A percentile compares a stretch with the other conserved stretches of the same genome.
These are phyloP conservation scores for Cephalopholis sonnerati DNA, from an alignment of 2,113 vertebrate genomes.

Conservation along the genomic window DNA sequence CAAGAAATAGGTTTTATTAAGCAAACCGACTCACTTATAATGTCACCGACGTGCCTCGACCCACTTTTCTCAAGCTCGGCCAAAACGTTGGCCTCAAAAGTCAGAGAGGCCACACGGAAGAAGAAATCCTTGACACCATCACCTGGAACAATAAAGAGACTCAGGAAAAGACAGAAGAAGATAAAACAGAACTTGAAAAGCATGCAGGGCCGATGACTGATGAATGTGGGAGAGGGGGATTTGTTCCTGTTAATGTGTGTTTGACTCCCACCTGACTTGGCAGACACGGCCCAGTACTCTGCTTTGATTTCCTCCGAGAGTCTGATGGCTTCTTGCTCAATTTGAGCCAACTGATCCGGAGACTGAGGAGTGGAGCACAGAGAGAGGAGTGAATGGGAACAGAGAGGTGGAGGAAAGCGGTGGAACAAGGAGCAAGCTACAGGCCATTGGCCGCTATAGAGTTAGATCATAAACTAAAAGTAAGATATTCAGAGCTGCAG, in stretches of 20 bases:
- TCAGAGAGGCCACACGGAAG: slow-evolving; percentile 92
- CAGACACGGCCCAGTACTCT: slow-evolving; percentile 96
- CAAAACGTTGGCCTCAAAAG: slow-evolving; percentile 92
- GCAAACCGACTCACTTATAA: slow-evolving; percentile 90
- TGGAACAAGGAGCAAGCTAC: background rate
- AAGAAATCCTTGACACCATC: slow-evolving; percentile 94
- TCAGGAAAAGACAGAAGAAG: background rate
- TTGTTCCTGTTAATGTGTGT: background rate
- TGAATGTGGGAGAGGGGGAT: background rate
- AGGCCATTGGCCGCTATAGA: no score
- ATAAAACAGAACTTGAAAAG: background rate
- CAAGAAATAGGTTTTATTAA: background rate
- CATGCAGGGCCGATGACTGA: background rate
- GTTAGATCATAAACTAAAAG: background rate
- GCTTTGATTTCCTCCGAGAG: slow-evolving; percentile 95
- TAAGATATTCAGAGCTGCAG: slow-evolving; percentile 3
- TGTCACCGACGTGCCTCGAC: slow-evolving; percentile 86
- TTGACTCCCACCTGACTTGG: slow-evolving; percentile 90
- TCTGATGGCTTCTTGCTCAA: slow-evolving; percentile 91
- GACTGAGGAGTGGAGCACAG: slow-evolving; percentile 78
- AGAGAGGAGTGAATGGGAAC: background rate
- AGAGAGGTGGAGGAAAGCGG: no score
- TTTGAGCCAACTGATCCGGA: slow-evolving; percentile 86
- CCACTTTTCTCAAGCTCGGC: slow-evolving; percentile 91
- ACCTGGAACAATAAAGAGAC: slow-evolving; percentile 77